Evolutionary conservation across 2,113 vertebrate species (phyloP).

Genomic region (Lota lota): DNA sequence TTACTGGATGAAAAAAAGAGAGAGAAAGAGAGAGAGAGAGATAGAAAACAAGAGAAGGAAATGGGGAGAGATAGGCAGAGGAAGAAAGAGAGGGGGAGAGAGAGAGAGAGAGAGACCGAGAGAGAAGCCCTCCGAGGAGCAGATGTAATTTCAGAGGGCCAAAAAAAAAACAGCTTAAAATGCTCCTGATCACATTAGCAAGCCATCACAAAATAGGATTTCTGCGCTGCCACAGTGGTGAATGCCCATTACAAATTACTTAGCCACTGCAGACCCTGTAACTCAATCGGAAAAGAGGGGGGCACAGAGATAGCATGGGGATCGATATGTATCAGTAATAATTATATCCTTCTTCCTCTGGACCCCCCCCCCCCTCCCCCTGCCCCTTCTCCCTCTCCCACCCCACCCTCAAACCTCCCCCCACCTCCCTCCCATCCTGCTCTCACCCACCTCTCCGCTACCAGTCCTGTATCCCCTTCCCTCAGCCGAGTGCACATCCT

Average conservation of each 20-base stretch:
- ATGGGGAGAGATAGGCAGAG: background rate
- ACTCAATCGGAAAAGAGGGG: conserved; percentile 74
- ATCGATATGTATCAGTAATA: conserved; percentile 80
- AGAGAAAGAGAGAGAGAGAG: conserved; percentile 21
- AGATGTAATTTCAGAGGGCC: conserved; percentile 78
- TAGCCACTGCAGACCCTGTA: conserved; percentile 77
- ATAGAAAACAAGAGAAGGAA: conserved; percentile 7
- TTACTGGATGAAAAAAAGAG: conserved; percentile 38
- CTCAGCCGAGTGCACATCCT: conserved; percentile 62
- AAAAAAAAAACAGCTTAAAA: conserved; percentile 74
- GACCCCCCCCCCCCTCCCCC: conserved; percentile 29
- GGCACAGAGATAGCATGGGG: conserved; percentile 56
- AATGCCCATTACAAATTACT: conserved; percentile 85
- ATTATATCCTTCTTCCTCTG: conserved; percentile 72
- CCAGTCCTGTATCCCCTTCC: conserved; percentile 42
- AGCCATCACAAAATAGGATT: conserved; percentile 83
- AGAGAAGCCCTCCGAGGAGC: conserved; percentile 53
- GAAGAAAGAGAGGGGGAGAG: conserved; percentile 12
- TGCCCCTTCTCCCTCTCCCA: too few species aligned
- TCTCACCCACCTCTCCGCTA: conserved; percentile 4
- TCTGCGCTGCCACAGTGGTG: conserved; percentile 82
- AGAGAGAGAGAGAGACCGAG: conserved; percentile 17
- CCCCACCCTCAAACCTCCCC: conserved; percentile 34
- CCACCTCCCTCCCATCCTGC: background rate
- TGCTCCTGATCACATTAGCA: conserved; percentile 82